Evolutionary conservation across 2,888 invertebrate genomes (phyloP), one percentile per base, ranked within the genome.

Genomic region (Choristoneura rosaceana): DNA sequence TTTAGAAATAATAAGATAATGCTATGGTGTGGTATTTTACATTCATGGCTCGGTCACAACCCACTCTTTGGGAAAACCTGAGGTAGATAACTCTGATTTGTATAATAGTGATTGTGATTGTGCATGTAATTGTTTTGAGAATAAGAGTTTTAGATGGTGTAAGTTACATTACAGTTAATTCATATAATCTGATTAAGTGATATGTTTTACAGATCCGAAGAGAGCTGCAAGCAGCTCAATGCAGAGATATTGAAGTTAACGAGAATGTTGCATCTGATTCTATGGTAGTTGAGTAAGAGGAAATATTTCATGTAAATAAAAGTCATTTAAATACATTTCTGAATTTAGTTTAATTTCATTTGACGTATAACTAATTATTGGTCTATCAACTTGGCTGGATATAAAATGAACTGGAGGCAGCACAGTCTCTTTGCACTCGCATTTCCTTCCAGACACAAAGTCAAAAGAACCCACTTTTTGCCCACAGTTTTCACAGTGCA

Each of bases 171-270:
- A 25, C 25, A 25, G 25, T 25, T 25, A 25, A 25, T 25, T 25
- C 25, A 38, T 38, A 38, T 38, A 5, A 38, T 38, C 7, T 4
- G 7, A 7, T 38, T 38, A 15, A 0, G 38, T 64, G 10, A 1
- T 3, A n/a, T 63, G 2, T 4, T 65, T 84, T 84, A 59, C 83
- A 99, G 95, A 96, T 99, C 71, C 94, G 99, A 66, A 94, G 98
- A 76, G 99, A 99, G 91, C 90, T 99, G 25, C 96, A 97, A 82
- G 96, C 97, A 80, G 97, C 98, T 0, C 95, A 96, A 80, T 97
- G 98, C 83, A 95, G 98, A 79, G 98, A 98, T 85, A 80, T 95
- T 69, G 97, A 97, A 92, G 88, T 93, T 0, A 92, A 91, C 82
- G 89, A 90, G 80, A 76, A 79, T 69, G 73, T 83, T 69, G 76